Evolutionary conservation across 2,113 vertebrate species (phyloP), one percentile per base, ranked within the genome.

Genomic region (Boulengeromyrus knoepffleri): DNA sequence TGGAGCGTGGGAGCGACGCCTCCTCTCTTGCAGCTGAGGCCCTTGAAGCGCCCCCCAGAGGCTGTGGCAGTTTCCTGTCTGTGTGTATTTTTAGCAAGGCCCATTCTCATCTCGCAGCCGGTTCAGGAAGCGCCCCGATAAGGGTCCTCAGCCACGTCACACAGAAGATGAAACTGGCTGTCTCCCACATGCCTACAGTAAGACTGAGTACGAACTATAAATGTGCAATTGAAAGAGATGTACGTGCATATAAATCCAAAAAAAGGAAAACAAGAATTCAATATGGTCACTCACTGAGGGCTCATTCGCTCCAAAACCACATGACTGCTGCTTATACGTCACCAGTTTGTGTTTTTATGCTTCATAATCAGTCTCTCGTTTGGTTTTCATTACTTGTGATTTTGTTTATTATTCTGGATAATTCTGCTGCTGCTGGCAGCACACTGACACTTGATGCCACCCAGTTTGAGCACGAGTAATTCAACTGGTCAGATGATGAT

Each of bases 81-180:
- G n/a, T 17, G 46, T 47, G 62, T 90, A 90, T 90, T 90, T 90
- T 88, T 90, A 88, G 46, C 46, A 9, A 17, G 5, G 19, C 47
- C 27, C 50, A 13, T 10, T 49, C 36, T 46, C 24, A 6, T 15
- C n/a, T 9, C 77, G 6, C 49, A 53, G n/a, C 7, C 2, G 36
- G 3, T 24, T 17, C 50, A 66, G 80, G 47, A 89, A 70, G 83
- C 1, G 5, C n/a, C 50, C 19, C 5, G 46, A 85, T 62, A 86
- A 85, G 17, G 46, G 46, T 27, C 7, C 31, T 3, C 17, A 3
- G 3, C 4, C 21, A 1, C 19, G 5, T 47, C 39, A 17, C 42
- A 6, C 5, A 47, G 56, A 46, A 19, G 47, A 42, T 31, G 62
- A 27, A 53, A 2, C 85, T 12, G 13, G 1, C 2, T 12, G 27